Percentiles rank a stretch among this genome's conserved stretches.
Conservation (phyloP, 2,113 vertebrate species). For the Chaenogobius annularis region DNA sequence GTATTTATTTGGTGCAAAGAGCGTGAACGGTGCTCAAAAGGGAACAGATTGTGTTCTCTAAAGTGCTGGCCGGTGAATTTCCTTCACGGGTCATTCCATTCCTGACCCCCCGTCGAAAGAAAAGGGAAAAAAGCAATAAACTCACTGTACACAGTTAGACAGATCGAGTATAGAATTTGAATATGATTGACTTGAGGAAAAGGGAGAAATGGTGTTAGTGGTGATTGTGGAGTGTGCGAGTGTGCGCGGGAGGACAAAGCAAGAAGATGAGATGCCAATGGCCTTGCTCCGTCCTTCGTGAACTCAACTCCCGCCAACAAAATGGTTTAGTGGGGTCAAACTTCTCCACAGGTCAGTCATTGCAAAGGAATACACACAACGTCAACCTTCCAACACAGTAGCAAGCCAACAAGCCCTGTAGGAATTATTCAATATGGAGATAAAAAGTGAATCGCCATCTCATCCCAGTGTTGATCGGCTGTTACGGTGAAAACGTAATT, state of each 20-base stretch:
- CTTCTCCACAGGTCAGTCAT: conserved; percentile 47
- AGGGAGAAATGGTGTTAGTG: conserved; percentile 31
- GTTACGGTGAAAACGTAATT: too few species aligned
- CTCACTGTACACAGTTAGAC: conserved; percentile 1
- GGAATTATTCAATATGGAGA: too few species aligned
- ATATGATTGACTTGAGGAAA: conserved; percentile 21
- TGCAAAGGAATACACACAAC: conserved; percentile 9
- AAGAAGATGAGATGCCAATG: conserved; percentile 44
- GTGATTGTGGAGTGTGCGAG: conserved; percentile 53
- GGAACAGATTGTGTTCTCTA: conserved; percentile 59
- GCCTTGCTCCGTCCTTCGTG: conserved; percentile 49
- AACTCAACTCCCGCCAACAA: conserved; percentile 62
- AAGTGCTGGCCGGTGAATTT: conserved; percentile 41
- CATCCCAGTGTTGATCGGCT: too few species aligned
- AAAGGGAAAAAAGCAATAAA: conserved; percentile 9
- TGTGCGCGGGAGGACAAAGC: conserved; percentile 47
- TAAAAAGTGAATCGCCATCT: too few species aligned
- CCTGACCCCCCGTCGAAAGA: conserved; percentile 38
- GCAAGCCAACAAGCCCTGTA: conserved; percentile 1
- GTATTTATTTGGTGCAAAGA: conserved; percentile 73
- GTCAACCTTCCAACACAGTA: conserved; percentile 20
- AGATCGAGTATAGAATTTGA: conserved; percentile 1
- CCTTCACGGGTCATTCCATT: conserved; percentile 44
- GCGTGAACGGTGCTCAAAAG: conserved; percentile 67
- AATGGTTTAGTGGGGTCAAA: conserved; percentile 50